Conservation (phyloP, 2,797 vertebrate genomes). For the Cephalopachus bancanus region DNA sequence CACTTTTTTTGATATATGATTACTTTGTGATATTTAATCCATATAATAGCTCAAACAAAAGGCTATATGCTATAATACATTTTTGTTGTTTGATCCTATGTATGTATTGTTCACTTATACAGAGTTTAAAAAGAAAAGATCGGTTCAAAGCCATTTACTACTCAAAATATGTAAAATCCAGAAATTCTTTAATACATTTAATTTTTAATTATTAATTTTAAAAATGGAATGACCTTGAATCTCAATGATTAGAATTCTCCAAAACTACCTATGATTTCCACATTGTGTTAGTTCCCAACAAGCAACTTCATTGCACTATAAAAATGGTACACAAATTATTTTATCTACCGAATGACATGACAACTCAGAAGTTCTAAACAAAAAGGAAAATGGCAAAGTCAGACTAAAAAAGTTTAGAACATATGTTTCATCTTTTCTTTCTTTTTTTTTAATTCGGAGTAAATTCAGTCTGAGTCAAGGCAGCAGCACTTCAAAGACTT, state of each 20-base stretch:
- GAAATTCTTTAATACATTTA: not conserved
- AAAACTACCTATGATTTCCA: not conserved
- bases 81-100: not conserved
- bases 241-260: not conserved
- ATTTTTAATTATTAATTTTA: not conserved
- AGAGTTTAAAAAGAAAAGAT: not conserved
- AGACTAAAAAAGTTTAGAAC: not conserved
- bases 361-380: conserved; percentile 13
- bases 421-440: not conserved
- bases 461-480: not conserved
- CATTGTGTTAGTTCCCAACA: not conserved
- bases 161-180: not conserved
- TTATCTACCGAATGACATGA: not conserved
- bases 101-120: not conserved
- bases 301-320: not conserved
- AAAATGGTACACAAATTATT: not conserved
- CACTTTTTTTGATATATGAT: not conserved
- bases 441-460: not conserved
- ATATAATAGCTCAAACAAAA: not conserved
- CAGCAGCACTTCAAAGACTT: conserved; percentile 62
- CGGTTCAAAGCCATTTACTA: not conserved
- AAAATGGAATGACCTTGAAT: not conserved
- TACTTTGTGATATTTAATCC: not conserved
- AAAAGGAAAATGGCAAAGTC: not conserved
- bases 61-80: not conserved